phyloP scores from a whole-genome alignment of 1,140 invertebrate species.

The Wasmannia auropunctata region DNA sequence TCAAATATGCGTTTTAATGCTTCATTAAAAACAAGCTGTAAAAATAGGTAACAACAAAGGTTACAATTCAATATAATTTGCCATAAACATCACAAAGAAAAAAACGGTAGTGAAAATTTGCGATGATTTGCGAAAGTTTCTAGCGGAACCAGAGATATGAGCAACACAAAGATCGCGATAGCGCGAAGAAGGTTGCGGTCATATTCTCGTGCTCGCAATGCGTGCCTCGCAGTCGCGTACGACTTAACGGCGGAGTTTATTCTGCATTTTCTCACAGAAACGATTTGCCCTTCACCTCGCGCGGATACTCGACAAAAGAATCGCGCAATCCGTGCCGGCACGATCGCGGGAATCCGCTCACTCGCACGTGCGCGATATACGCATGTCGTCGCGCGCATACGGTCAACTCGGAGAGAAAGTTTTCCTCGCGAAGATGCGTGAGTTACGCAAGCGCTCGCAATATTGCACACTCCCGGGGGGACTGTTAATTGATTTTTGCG shows the following conservation, averaged over 20 bases:
- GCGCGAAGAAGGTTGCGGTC: not conserved
- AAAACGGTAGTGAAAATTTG: not conserved
- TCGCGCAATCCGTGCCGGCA: constrained; percentile 37
- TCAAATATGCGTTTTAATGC: not conserved
- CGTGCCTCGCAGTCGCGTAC: not conserved
- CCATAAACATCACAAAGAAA: not conserved
- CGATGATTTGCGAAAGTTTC: not conserved
- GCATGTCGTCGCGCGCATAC: not conserved
- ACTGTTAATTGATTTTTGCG: constrained; percentile 18
- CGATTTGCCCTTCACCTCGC: constrained; percentile 56
- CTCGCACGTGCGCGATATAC: not conserved
- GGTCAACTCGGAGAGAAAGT: constrained; percentile 46
- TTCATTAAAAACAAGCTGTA: constrained; percentile 11
- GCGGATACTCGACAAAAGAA: constrained; percentile 45
- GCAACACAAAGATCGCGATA: not conserved
- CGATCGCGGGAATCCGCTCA: constrained; percentile 24
- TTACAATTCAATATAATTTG: not conserved
- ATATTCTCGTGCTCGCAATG: not conserved
- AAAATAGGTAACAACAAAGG: not conserved
- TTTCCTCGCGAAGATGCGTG: not conserved
- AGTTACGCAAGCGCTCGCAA: constrained; percentile 31
- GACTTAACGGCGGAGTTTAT: constrained; percentile 40
- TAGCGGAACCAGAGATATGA: not conserved
- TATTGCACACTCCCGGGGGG: not conserved
- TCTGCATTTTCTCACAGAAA: constrained; percentile 36